These are phyloP conservation scores for Tinamus major DNA, from an alignment of 2,797 vertebrate species.

Conservation along the genomic window DNA sequence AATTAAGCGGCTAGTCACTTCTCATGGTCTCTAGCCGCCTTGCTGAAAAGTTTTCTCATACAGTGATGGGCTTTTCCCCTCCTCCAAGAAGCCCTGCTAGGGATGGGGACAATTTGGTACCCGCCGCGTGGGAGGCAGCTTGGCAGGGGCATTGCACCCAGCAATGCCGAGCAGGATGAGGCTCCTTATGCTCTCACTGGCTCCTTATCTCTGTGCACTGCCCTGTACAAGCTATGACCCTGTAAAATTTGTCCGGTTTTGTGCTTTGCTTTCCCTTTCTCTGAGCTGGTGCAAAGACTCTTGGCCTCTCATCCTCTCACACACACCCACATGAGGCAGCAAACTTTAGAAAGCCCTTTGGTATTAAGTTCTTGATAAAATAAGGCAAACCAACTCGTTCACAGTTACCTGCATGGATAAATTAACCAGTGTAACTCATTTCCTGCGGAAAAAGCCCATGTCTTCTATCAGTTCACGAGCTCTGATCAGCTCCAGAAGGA, in stretches of 20 bases:
- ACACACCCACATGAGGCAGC: not conserved
- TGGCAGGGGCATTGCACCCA: not conserved
- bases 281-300: not conserved
- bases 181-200: rapidly evolving
- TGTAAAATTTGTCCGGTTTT: too few relatives aligned
- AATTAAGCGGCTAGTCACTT: not conserved
- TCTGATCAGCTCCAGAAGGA: not conserved
- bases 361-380: not conserved
- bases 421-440: not conserved
- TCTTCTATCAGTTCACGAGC: not conserved
- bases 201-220: not conserved
- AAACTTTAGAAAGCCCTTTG: not conserved
- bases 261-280: too few relatives aligned
- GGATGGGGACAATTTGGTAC: rapidly evolving
- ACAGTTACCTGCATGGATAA: not conserved
- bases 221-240: not conserved
- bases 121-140: rapidly evolving
- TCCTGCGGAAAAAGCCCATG: not conserved
- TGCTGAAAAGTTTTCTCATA: not conserved
- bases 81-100: rapidly evolving
- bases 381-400: not conserved
- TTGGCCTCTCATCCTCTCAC: not conserved
- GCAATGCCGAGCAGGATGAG: rapidly evolving
- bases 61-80: rapidly evolving
- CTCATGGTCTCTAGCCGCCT: not conserved